These are phyloP conservation scores for Antheraea mylitta DNA, from an alignment of 1,140 invertebrate genomes.

Conservation along the genomic window DNA sequence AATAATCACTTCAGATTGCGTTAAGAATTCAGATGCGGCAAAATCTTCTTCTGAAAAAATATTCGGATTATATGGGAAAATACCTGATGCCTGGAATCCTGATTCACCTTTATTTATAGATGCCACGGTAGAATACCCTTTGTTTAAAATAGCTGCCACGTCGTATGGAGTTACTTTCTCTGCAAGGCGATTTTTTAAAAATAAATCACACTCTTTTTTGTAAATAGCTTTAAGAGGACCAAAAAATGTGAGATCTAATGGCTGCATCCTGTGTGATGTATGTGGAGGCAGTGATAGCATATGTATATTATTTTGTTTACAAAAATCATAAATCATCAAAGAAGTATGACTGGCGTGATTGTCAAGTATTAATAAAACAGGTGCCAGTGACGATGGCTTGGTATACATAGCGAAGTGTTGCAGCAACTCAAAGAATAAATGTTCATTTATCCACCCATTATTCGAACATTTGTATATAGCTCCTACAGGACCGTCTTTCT, in stretches of 20 bases:
- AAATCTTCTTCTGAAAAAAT: no score
- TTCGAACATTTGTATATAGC: slow-evolving; percentile 37
- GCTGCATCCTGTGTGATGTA: slow-evolving; percentile 30
- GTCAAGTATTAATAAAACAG: slow-evolving; percentile 40
- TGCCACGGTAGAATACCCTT: no score
- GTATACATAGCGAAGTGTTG: slow-evolving; percentile 22
- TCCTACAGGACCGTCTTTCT: slow-evolving; percentile 42
- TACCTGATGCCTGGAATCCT: no score
- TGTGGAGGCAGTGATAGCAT: slow-evolving; percentile 7
- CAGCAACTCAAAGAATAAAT: not conserved
- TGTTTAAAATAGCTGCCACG: no score
- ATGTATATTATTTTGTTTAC: slow-evolving; percentile 8
- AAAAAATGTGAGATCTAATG: slow-evolving; percentile 25
- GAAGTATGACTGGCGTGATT: slow-evolving; percentile 37
- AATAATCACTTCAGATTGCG: no score
- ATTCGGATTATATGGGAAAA: no score
- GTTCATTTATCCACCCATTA: slow-evolving; percentile 33
- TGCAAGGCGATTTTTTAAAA: no score
- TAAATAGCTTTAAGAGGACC: slow-evolving; percentile 60
- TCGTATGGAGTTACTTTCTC: no score
- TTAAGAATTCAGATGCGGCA: no score
- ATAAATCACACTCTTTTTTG: slow-evolving; percentile 48
- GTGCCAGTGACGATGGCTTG: slow-evolving; percentile 31
- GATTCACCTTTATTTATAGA: no score
- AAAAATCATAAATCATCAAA: slow-evolving; percentile 23